phyloP scores from a whole-genome alignment of 2,797 vertebrate genomes.

The Melanotaenia boesemani region DNA sequence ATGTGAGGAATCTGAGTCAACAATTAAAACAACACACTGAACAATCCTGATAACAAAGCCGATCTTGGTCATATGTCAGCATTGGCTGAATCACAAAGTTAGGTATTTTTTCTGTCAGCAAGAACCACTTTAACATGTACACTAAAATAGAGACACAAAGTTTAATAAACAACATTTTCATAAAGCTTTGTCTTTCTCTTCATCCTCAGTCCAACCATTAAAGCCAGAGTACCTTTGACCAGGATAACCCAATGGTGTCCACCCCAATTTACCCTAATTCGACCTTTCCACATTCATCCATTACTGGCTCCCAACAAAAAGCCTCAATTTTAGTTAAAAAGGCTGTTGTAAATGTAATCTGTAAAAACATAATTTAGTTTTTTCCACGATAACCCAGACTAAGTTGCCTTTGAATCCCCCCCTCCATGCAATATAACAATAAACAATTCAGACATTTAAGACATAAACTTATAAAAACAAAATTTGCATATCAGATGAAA shows the following conservation, averaged over 20 bases:
- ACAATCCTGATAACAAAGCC: neutral
- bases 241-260: constrained; percentile 22
- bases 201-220: constrained; percentile 24
- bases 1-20: neutral
- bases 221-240: constrained; percentile 28
- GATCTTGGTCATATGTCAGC: neutral
- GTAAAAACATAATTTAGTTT: constrained; percentile 17
- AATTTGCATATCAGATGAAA: constrained; percentile 66
- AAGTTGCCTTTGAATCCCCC: constrained; percentile 4
- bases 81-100: neutral
- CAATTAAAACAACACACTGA: neutral
- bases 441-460: constrained; percentile 52
- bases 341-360: constrained; percentile 26
- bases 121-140: no score
- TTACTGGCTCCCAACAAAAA: constrained; percentile 33
- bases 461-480: constrained; percentile 40
- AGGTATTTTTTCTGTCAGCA: no score
- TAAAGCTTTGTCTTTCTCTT: constrained; percentile 13
- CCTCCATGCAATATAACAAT: constrained; percentile 29
- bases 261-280: constrained; percentile 42
- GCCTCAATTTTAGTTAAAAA: constrained; percentile 2
- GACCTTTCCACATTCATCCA: constrained; percentile 36
- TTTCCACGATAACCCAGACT: constrained; percentile 20
- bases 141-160: neutral
- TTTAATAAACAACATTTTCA: neutral